Base-by-base conservation (phyloP, 2,113 vertebrate genomes). In the Trogon surrucura region DNA sequence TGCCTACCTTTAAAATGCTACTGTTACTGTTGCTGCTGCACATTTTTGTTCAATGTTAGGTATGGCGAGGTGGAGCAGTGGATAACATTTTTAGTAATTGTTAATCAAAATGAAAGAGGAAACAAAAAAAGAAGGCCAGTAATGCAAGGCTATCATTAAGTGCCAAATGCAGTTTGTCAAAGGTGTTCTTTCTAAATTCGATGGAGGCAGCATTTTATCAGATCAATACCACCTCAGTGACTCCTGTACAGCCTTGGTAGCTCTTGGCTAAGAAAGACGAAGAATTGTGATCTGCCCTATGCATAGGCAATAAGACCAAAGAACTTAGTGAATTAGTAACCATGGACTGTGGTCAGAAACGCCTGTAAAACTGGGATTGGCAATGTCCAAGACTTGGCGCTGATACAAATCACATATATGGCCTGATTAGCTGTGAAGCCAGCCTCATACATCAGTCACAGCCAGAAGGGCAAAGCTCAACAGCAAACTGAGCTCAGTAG, bases 161-260 rank as follows among this genome's bases (percentile, higher is more conserved):
- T 92, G 80, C 48, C 84, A 95, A 45, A 79, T 85, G 48, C 6
- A 78, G 85, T 91, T 95, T 82, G 78, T 86, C 80, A 88, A 51
- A 91, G 13, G 4, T 47, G 16, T 85, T 91, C 36, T 73, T 85
- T 75, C 25, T 53, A 53, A 87, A 87, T 65, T 45, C 61, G 50
- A 19, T 20, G 25, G 47, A 75, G 34, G 50, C 58, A 81, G 81
- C 50, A 56, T 84, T 94, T 91, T 87, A 69, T 57, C 79, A 41
- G 48, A 48, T 89, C 19, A 1, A 22, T 85, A 61, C 11, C 3
- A 3, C 50, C 77, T 80, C 72, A 29, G 29, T 88, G 30, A 72
- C 45, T 85, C 29, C 54, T 51, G 25, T 58, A 30, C 11, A 60
- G 64, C 36, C 72, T 70, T 47, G 23, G 83, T 80, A 86, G 80